Evolutionary conservation across 2,797 vertebrate species (phyloP), one percentile per base, ranked within the genome.

Genomic region (Antennarius maculatus): DNA sequence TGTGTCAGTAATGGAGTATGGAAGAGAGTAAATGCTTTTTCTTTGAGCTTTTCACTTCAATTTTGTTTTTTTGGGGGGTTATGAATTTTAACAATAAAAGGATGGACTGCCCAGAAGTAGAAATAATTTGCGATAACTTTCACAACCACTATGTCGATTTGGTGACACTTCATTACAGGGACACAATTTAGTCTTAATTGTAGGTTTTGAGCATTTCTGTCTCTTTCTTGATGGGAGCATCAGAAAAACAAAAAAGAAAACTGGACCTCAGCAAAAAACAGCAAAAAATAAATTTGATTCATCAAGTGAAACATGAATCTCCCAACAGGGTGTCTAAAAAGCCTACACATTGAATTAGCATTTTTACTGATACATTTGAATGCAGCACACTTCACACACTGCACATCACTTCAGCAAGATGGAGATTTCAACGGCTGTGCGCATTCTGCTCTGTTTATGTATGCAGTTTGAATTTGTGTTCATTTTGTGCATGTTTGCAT

Each of bases 271-370:
- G 66, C 66, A 51, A 49, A 68, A 37, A 58, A 39, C 10, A 34
- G 39, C 10, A 41, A 41, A 41, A 41, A 23, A 23, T 1, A 61
- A 45, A 77, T 58, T 61, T 61, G 48, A 80, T 77, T 60, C 72
- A 27, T 64, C 49, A 65, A 59, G 27, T 55, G 41, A 60, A 77
- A 73, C 59, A 60, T 29, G 79, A 71, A 77, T 86, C 71, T 82
- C 54, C 81, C 54, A 11, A 46, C 69, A 74, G 72, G 72, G 68
- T 57, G 45, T 69, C 65, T 71, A 59, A 53, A 80, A 81, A 81
- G 60, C 58, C 69, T 70, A 78, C 77, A 76, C 51, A 62, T 81
- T 67, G 61, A 87, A 88, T 88, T 87, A 77, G 56, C 71, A 68
- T 85, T 84, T 75, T 74, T 15, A 23, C 69, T 42, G 76, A 66